Base-by-base conservation (phyloP, 2,113 vertebrate species). In the Urocynchramus pylzowi region DNA sequence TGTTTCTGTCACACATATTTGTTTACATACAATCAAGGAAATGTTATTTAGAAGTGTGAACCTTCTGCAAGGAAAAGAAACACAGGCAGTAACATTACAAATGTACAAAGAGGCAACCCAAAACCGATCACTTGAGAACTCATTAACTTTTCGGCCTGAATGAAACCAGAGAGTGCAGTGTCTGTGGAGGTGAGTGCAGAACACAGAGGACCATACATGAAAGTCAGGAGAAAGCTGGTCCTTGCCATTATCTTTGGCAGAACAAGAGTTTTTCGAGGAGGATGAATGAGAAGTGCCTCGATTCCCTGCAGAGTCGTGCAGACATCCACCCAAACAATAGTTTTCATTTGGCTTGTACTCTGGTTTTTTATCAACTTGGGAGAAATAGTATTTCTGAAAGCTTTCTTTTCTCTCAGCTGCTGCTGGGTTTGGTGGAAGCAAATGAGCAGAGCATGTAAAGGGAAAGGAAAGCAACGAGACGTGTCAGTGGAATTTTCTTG, bases 241-340 rank as follows among this genome's bases (percentile, higher is more conserved):
- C 79, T 81, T 44, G 69, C 68, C 27, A n/a, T 92, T 87, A 30
- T 18, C 68, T 69, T 65, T 84, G 71, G 56, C 79, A 93, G 49
- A 92, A 60, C 20, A 60, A 30, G 76, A 64, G 26, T 35, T 78
- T 96, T 67, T 52, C 37, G 90, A 45, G 27, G 0, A 20, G 71
- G 41, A 17, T 82, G 84, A 79, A 41, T 63, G 84, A 85, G 88
- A 85, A 74, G 57, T 76, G 69, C 82, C 69, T 28, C 1, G 33
- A 56, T 75, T 93, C 75, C 49, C 84, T 37, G 45, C 79, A 74
- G 93, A 82, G 81, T 26, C 4, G 1, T 50, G 88, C 81, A 92
- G 90, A 89, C 81, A 24, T 23, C 14, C 59, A 94, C 91, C 87
- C 94, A 86, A 96, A 93, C 79, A 91, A 67, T 53, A 59, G 64